Evolutionary conservation across 2,888 invertebrate species (phyloP).

Genomic region (Myathropa florea): DNA sequence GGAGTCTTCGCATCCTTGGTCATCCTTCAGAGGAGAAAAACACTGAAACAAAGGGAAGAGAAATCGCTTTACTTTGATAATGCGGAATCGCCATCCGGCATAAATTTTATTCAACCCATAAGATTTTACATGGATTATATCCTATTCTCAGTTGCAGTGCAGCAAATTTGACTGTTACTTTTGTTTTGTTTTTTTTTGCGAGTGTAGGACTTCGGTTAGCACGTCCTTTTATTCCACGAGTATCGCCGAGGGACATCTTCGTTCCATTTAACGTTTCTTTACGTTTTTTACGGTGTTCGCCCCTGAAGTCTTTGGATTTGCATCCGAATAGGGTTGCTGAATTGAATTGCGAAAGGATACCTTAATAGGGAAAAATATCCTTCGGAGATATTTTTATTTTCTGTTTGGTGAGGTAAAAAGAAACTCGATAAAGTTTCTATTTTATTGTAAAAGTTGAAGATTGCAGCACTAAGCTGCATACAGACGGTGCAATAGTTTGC

Average conservation of each 20-base stretch:
- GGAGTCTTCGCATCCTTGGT: conserved; percentile 21
- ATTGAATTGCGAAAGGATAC: conserved; percentile 8
- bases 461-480: not conserved
- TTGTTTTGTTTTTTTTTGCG: conserved; percentile 11
- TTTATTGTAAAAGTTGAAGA: not conserved
- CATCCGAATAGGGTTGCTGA: conserved; percentile 4
- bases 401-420: not conserved
- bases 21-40: conserved; percentile 7
- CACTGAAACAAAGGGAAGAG: not conserved
- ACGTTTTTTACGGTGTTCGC: not conserved
- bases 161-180: conserved; percentile 5
- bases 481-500: not conserved
- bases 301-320: conserved; percentile 17
- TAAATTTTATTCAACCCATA: conserved; percentile 50
- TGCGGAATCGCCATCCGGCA: conserved; percentile 46
- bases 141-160: conserved; percentile 45
- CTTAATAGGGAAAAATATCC: not conserved
- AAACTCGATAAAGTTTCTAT: not conserved
- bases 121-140: conserved; percentile 50
- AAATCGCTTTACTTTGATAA: conserved; percentile 48
- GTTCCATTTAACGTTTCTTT: conserved; percentile 18
- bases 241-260: conserved; percentile 32
- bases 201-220: not conserved
- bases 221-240: conserved; percentile 21
- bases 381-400: not conserved